Conservation (phyloP, 2,888 invertebrate genomes). For the Leptopilina drosophilae region DNA sequence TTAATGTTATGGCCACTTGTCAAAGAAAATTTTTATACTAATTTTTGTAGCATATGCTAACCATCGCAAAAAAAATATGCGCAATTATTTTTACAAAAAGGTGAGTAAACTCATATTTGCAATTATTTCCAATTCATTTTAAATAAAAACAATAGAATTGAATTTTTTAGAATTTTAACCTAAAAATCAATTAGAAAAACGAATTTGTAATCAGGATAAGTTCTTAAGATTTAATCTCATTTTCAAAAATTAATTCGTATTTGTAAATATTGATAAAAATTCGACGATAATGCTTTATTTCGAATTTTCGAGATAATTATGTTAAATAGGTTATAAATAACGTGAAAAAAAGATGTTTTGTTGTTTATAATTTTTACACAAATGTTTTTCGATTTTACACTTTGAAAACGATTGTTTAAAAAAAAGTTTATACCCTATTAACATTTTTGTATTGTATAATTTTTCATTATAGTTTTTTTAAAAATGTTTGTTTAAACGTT, state of each 20-base stretch:
- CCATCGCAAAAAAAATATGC: conserved; percentile 23
- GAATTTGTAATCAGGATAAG: not conserved
- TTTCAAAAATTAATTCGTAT: too few relatives aligned
- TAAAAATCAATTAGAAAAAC: not conserved
- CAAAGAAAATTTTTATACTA: not conserved
- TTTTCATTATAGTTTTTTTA: not conserved
- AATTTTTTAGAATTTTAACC: not conserved
- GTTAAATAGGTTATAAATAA: too few relatives aligned
- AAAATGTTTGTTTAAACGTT: not conserved
- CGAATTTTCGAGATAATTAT: too few relatives aligned
- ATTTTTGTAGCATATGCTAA: conserved; percentile 29
- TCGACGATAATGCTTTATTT: too few relatives aligned
- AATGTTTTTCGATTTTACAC: too few relatives aligned
- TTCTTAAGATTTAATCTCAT: too few relatives aligned
- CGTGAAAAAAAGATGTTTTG: too few relatives aligned
- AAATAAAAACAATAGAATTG: not conserved
- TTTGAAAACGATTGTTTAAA: too few relatives aligned
- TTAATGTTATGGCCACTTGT: conserved; percentile 29
- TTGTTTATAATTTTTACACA: too few relatives aligned
- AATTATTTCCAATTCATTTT: not conserved
- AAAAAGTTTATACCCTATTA: not conserved
- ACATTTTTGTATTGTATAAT: not conserved
- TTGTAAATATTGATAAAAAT: too few relatives aligned
- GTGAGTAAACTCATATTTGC: conserved; percentile 1
- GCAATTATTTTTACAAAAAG: conserved; percentile 12